These are phyloP conservation scores for Oscheius myriophilus DNA, from an alignment of 2,888 invertebrate genomes.

Conservation along the genomic window DNA sequence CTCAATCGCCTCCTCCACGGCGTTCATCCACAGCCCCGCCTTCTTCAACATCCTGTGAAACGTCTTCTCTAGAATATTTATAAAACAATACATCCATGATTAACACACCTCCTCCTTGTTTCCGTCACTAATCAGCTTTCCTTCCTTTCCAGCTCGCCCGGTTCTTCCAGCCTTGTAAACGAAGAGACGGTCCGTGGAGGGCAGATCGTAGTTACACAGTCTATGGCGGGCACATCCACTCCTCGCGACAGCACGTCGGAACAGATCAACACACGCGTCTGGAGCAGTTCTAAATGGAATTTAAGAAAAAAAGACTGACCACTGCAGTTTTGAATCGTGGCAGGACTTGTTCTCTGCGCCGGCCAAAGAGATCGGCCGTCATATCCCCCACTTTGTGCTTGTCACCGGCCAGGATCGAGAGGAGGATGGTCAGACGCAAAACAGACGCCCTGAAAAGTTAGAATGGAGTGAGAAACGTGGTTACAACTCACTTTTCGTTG, in stretches of 20 bases:
- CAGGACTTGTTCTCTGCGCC: conserved; percentile 53
- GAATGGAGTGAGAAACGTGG: not conserved
- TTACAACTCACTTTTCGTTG: conserved; percentile 27
- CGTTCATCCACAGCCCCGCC: conserved; percentile 37
- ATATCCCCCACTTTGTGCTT: conserved; percentile 55
- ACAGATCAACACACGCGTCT: conserved; percentile 78
- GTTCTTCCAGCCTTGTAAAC: conserved; percentile 84
- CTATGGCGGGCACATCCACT: conserved; percentile 88
- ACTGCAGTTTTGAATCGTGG: conserved; percentile 53
- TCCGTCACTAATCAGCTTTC: conserved; percentile 86
- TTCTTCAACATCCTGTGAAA: conserved; percentile 38
- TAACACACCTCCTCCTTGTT: conserved; percentile 68
- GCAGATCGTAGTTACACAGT: conserved; percentile 92
- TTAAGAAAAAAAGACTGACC: conserved; percentile 30
- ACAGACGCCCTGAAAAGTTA: conserved; percentile 37
- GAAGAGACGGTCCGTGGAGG: conserved; percentile 75
- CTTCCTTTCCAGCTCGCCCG: conserved; percentile 87
- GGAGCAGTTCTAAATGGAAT: conserved; percentile 17
- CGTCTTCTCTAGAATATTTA: conserved; percentile 34
- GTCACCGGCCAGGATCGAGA: conserved; percentile 38
- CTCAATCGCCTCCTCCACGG: conserved; percentile 70
- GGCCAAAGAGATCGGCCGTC: conserved; percentile 59
- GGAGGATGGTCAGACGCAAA: conserved; percentile 42
- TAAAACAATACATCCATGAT: not conserved
- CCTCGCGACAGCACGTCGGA: conserved; percentile 94